Evolutionary conservation across 2,797 vertebrate species (phyloP).

Genomic region (Gambusia yucatana): DNA sequence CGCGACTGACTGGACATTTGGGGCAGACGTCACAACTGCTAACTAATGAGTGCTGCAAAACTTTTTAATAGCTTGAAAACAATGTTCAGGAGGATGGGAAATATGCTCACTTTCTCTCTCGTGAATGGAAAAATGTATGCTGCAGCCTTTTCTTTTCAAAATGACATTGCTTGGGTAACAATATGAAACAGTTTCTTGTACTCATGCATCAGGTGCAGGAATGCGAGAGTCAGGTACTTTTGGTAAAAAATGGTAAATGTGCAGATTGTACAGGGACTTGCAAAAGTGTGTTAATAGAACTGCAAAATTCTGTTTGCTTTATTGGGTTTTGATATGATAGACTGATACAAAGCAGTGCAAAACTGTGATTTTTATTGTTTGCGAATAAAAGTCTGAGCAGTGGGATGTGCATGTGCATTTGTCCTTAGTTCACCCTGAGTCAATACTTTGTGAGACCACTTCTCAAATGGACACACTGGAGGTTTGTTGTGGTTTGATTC

Average conservation of each 20-base stretch:
- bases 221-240: not conserved
- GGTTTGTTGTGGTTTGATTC: not conserved
- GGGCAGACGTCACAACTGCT: slow-evolving; percentile 51
- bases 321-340: not conserved
- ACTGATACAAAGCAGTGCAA: not conserved
- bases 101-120: not conserved
- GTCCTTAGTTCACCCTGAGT: not conserved
- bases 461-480: not conserved
- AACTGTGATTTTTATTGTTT: not conserved
- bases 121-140: not conserved
- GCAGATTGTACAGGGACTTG: not conserved
- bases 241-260: not conserved
- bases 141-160: not conserved
- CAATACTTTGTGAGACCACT: not conserved
- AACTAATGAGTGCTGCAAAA: slow-evolving; percentile 23
- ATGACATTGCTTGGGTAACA: not conserved
- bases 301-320: not conserved
- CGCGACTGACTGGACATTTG: slow-evolving; percentile 49
- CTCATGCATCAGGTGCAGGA: not conserved
- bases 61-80: slow-evolving; percentile 7
- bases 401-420: not conserved
- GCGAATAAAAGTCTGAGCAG: not conserved
- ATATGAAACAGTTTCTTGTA: not conserved
- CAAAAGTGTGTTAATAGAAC: not conserved
- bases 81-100: slow-evolving; percentile 8